Evolutionary conservation across 23 tunicate species (phyloP), one percentile per base, ranked within the genome.

Genomic region (Pegea sp.): DNA sequence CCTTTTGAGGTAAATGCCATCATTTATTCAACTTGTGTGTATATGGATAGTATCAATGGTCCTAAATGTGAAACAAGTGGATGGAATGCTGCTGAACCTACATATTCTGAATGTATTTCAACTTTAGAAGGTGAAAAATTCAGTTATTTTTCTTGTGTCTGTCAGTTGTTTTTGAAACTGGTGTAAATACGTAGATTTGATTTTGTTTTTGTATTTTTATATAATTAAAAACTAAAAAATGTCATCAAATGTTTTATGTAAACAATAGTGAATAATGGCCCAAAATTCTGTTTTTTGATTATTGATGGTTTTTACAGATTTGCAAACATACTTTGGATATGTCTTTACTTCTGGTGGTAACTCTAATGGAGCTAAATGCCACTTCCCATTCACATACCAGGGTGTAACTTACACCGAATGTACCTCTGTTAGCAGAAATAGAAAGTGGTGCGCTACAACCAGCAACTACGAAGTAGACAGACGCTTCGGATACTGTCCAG

Each of bases 361-460:
- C 32, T 46, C 84, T 6, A 74, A 74, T 53, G 84, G 84, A 18
- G 90, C 90, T 2, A 30, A 34, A 16, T 77, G 90, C 42, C 74
- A 64, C 33, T 77, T 77, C 51, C 90, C 90, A 1, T 77, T 77
- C 34, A 6, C 34, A 31, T 23, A 31, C 28, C 34, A 58, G 24
- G 71, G 77, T 4, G 75, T 62, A 8, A 25, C 16, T 24, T 70
- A 68, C 29, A 25, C 38, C 32, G 49, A 71, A 33, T 77, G 90
- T 34, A 58, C 68, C 11, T 58, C 62, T 4, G 34, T 31, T 13
- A 57, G 63, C 64, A 33, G 67, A 51, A 33, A 52, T 8, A 1
- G 30, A 1, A 30, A 29, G 4, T 77, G 90, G 90, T 77, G 90
- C 34, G 61, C 90, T 2, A 77, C 90, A 2, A 77, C 90, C 2